These are phyloP conservation scores for Allacma fusca DNA, from an alignment of 2,888 invertebrate genomes.

Conservation along the genomic window DNA sequence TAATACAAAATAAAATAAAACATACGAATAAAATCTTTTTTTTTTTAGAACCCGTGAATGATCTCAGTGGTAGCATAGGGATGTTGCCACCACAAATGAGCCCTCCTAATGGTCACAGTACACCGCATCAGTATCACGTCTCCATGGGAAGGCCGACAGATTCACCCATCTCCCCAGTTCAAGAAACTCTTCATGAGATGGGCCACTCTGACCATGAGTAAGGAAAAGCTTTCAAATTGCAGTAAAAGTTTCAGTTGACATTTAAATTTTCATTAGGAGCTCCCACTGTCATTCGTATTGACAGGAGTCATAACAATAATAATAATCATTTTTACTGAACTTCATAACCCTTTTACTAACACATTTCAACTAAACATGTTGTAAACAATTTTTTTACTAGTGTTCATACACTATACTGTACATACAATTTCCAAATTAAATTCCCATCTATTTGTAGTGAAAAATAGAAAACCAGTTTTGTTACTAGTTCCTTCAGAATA, in stretches of 20 bases:
- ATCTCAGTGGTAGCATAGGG: constrained; percentile 56
- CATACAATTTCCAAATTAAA: no score
- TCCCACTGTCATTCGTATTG: neutral
- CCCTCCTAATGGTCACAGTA: constrained; percentile 47
- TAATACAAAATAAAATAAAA: no score
- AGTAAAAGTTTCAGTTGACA: neutral
- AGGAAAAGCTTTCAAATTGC: constrained; percentile 34
- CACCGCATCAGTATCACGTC: constrained; percentile 45
- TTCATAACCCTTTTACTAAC: no score
- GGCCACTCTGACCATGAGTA: constrained; percentile 51
- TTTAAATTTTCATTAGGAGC: neutral
- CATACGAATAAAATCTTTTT: neutral
- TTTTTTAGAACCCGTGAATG: constrained; percentile 55
- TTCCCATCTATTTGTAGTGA: no score
- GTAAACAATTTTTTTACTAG: no score
- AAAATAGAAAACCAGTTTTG: no score
- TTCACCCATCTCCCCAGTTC: constrained; percentile 56
- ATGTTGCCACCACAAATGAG: constrained; percentile 46
- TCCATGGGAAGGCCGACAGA: constrained; percentile 43
- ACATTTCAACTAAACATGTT: no score
- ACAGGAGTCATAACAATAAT: no score
- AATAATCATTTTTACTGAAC: no score
- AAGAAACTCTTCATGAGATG: constrained; percentile 53
- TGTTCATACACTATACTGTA: no score
- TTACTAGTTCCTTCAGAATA: no score